phyloP scores from a whole-genome alignment of 2,113 vertebrate genomes.

The Actinemys pallida region DNA sequence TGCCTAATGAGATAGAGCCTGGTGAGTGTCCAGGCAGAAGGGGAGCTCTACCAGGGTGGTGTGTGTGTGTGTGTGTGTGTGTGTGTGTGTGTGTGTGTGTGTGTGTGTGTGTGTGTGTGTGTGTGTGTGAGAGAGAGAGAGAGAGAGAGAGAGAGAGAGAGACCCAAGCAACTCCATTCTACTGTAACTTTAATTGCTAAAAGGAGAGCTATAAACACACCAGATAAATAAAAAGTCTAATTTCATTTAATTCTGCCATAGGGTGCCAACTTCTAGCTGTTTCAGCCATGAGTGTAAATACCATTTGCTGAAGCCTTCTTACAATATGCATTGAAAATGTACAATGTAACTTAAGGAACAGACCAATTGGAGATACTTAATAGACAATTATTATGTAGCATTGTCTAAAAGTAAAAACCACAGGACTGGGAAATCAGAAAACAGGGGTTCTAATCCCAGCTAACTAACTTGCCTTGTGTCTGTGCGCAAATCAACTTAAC shows the following conservation, averaged over 20 bases:
- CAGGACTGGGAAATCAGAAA: slow-evolving; percentile 1
- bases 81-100: no score
- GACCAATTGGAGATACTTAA: not conserved
- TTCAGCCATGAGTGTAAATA: not conserved
- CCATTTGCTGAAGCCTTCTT: not conserved
- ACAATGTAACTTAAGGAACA: not conserved
- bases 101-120: no score
- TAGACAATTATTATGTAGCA: not conserved
- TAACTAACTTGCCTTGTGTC: not conserved
- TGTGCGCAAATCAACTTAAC: no score
- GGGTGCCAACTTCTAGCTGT: not conserved
- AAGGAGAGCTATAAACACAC: not conserved
- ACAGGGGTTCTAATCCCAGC: slow-evolving; percentile 32
- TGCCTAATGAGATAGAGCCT: no score
- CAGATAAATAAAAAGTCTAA: not conserved
- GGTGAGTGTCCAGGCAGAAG: no score
- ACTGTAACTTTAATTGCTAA: not conserved
- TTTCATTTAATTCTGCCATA: not conserved
- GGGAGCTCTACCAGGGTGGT: no score
- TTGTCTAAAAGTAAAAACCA: not conserved
- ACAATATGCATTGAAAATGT: not conserved
- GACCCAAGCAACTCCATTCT: not conserved
- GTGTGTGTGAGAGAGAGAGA: no score
- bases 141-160: no score
- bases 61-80: no score